These are phyloP conservation scores for Geococcyx californianus DNA, from an alignment of 2,113 vertebrate species.

Conservation along the genomic window DNA sequence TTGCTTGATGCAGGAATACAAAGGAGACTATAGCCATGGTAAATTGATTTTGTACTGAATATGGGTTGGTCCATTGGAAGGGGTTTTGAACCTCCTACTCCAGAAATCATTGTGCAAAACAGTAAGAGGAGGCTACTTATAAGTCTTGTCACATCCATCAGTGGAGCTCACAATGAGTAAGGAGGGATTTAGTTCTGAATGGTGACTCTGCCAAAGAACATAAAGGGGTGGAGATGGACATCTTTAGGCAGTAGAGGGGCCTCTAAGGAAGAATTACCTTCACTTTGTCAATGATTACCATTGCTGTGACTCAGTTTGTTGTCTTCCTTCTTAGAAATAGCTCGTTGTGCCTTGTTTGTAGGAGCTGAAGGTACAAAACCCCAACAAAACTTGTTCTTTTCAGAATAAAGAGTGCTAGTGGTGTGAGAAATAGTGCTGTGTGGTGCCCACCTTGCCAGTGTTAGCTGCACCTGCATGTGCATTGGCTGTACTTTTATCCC, in stretches of 20 bases:
- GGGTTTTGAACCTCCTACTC: slow-evolving; percentile 61
- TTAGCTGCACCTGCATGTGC: neutral
- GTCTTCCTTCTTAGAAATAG: neutral
- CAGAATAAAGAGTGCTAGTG: neutral
- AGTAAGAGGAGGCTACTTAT: slow-evolving; percentile 68
- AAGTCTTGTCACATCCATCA: slow-evolving; percentile 76
- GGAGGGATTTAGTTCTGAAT: slow-evolving; percentile 64
- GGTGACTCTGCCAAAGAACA: slow-evolving; percentile 66
- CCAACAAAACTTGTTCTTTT: neutral
- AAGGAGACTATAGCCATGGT: slow-evolving; percentile 62
- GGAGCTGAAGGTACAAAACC: neutral
- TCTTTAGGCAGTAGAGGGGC: slow-evolving; percentile 48
- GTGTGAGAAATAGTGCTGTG: neutral
- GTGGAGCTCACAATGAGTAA: slow-evolving; percentile 26
- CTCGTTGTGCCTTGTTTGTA: neutral
- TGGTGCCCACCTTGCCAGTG: neutral
- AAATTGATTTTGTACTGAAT: slow-evolving; percentile 73
- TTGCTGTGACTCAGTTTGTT: neutral
- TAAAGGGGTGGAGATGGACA: slow-evolving; percentile 54
- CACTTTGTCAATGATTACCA: neutral
- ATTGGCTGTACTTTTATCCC: neutral
- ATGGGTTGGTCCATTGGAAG: slow-evolving; percentile 59
- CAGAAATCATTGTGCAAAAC: slow-evolving; percentile 68
- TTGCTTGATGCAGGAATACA: slow-evolving; percentile 55
- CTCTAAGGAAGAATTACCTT: slow-evolving; percentile 39